Evolutionary conservation across 2,797 vertebrate species (phyloP).

Genomic region (Molossus molossus): DNA sequence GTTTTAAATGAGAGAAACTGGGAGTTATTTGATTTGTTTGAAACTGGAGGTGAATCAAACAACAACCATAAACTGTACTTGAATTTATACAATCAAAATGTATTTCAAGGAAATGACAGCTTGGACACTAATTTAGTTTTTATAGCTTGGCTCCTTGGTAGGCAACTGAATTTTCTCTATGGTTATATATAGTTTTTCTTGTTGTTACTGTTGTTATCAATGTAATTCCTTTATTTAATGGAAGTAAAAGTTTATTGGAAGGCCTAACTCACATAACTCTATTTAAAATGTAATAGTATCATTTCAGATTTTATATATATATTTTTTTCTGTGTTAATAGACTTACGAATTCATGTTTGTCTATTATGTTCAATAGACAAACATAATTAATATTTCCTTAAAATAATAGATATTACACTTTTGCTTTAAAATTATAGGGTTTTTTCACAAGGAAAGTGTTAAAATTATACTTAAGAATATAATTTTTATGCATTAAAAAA

Average conservation of each 20-base stretch:
- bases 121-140: neutral
- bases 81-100: slow-evolving; percentile 38
- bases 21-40: neutral
- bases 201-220: neutral
- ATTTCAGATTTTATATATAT: neutral
- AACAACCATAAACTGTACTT: neutral
- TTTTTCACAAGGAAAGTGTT: neutral
- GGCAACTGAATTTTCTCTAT: neutral
- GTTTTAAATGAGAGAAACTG: neutral
- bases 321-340: neutral
- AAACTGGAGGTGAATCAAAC: slow-evolving; percentile 38
- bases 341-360: neutral
- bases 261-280: neutral
- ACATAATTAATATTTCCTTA: neutral
- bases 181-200: neutral
- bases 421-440: neutral
- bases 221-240: neutral
- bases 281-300: neutral
- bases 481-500: neutral
- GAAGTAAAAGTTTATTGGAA: neutral
- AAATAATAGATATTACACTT: neutral
- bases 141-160: neutral
- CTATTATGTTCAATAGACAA: too few relatives aligned
- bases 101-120: neutral
- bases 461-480: neutral